Percentiles rank a stretch among this genome's conserved stretches.
Conservation (phyloP, 2,113 vertebrate genomes). For the Notarius quadriscutis region DNA sequence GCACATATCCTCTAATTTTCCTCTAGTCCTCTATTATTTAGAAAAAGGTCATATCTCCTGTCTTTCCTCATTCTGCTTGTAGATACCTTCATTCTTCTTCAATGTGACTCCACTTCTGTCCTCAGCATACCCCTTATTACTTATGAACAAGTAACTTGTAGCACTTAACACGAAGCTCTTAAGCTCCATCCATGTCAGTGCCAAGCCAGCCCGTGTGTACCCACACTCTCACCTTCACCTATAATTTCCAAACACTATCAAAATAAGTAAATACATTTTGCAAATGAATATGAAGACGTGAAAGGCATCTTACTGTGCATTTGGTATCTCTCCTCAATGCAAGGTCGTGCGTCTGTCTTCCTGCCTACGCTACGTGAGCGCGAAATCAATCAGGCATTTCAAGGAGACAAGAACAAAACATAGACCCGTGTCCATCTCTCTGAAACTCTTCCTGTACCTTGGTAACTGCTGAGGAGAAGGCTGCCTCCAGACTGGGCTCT, state of each 20-base stretch:
- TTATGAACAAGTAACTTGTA: constrained; percentile 38
- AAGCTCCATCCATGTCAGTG: constrained; percentile 35
- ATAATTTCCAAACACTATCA: constrained; percentile 50
- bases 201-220: background rate
- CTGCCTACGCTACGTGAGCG: constrained; percentile 50
- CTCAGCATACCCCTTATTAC: constrained; percentile 32
- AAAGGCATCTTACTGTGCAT: constrained; percentile 39
- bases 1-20: constrained; percentile 32
- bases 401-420: constrained; percentile 51
- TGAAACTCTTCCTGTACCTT: constrained; percentile 8
- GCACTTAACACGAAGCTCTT: constrained; percentile 43
- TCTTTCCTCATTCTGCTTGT: constrained; percentile 32
- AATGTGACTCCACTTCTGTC: constrained; percentile 36
- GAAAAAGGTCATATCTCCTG: constrained; percentile 28
- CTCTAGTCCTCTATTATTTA: constrained; percentile 33
- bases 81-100: constrained; percentile 26
- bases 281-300: constrained; percentile 44
- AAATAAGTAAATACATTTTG: constrained; percentile 48
- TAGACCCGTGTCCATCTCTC: constrained; percentile 39
- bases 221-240: constrained; percentile 37
- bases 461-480: constrained; percentile 29
- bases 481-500: constrained; percentile 5
- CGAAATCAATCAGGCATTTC: constrained; percentile 55
- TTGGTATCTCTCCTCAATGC: constrained; percentile 43
- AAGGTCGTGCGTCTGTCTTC: constrained; percentile 55